Percentiles rank a stretch among this genome's conserved stretches.
phyloP scores from a whole-genome alignment of 2,797 vertebrate genomes.

The Peromyscus aztecus region DNA sequence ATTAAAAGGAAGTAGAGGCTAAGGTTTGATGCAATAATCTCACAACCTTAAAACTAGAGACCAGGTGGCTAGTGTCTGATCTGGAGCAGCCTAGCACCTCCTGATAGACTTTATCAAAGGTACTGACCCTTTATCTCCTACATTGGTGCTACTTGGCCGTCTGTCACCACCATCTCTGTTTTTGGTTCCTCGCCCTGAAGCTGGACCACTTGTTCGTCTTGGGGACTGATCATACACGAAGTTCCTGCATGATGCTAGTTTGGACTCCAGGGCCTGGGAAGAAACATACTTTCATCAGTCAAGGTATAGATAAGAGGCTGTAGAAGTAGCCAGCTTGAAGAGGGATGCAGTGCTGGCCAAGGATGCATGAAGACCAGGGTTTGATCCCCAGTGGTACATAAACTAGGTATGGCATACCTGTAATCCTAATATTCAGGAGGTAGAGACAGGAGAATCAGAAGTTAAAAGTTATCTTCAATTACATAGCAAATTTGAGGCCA shows the following conservation, averaged over 20 bases:
- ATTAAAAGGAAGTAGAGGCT: background rate
- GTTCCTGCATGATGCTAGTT: slow-evolving; percentile 97
- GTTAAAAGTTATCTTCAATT: background rate
- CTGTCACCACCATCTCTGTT: slow-evolving; percentile 90
- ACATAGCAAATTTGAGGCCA: background rate
- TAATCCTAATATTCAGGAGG: background rate
- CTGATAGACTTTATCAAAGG: background rate
- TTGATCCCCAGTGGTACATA: background rate
- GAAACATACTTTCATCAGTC: background rate
- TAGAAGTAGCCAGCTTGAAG: background rate
- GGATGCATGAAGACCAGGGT: background rate
- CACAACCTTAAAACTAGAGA: background rate
- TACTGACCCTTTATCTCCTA: slow-evolving; percentile 93
- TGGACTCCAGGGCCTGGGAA: slow-evolving; percentile 96
- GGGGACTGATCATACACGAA: slow-evolving; percentile 94
- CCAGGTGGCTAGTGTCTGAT: background rate
- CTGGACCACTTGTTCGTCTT: slow-evolving; percentile 86
- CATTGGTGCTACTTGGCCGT: slow-evolving; percentile 86
- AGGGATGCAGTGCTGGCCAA: background rate
- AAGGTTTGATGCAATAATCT: background rate
- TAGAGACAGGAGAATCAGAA: background rate
- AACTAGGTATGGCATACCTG: background rate
- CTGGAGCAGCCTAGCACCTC: too few relatives aligned
- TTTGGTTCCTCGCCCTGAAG: slow-evolving; percentile 84
- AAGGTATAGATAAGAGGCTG: background rate